These are phyloP conservation scores for Papilio polytes DNA, from an alignment of 1,140 invertebrate species.

Conservation along the genomic window DNA sequence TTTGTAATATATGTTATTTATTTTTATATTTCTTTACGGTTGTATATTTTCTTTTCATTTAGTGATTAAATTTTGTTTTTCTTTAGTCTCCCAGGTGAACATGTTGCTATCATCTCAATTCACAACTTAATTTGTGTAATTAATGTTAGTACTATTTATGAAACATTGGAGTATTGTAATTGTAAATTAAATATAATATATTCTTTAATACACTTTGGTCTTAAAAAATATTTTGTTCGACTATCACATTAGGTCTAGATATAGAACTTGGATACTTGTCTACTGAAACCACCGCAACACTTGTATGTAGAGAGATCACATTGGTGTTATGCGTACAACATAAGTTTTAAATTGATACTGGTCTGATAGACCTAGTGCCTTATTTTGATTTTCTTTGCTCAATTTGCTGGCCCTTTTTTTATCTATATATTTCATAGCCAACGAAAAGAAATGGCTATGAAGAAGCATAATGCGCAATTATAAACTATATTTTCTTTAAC, in stretches of 20 bases:
- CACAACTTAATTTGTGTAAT: constrained; percentile 3
- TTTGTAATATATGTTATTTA: constrained; percentile 81
- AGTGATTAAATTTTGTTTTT: constrained; percentile 60
- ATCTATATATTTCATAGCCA: constrained; percentile 53
- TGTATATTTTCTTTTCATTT: constrained; percentile 70
- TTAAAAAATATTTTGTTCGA: constrained; percentile 12
- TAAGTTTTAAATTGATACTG: constrained; percentile 50
- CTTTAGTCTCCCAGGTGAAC: constrained; percentile 63
- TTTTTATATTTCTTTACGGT: constrained; percentile 76
- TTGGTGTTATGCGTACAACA: constrained; percentile 31
- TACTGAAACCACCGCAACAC: constrained; percentile 43
- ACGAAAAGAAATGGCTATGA: constrained; percentile 1
- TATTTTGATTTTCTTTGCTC: constrained; percentile 75
- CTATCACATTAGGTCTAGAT: background rate
- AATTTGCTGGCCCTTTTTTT: constrained; percentile 66
- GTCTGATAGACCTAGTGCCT: constrained; percentile 73
- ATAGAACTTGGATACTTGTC: constrained; percentile 9
- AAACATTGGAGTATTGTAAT: background rate
- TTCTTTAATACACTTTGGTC: constrained; percentile 6
- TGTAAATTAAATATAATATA: background rate
- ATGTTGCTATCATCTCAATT: constrained; percentile 30
- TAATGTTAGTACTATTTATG: background rate
- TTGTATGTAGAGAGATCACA: constrained; percentile 43
- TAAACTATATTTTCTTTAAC: constrained; percentile 14
- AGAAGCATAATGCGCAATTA: constrained; percentile 17